Conservation (phyloP, 2,113 vertebrate genomes). For the Hemichromis elongatus region DNA sequence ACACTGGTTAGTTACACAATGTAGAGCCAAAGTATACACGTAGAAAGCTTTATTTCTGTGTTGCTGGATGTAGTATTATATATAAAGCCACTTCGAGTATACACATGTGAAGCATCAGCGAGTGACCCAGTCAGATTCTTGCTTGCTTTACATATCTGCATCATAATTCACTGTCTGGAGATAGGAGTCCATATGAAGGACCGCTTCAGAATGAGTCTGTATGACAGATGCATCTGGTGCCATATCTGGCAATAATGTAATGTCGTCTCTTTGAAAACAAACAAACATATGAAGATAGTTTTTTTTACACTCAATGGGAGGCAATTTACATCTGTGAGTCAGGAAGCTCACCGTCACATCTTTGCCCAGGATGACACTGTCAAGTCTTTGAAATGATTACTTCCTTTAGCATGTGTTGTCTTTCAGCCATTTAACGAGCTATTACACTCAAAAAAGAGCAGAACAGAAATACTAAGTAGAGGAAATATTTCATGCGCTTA, state of each 20-base stretch:
- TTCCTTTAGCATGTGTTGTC: neutral
- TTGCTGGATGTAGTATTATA: neutral
- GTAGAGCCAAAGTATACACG: neutral
- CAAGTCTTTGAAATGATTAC: neutral
- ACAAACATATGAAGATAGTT: neutral
- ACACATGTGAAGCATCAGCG: slow-evolving; percentile 2
- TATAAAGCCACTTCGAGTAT: slow-evolving; percentile 38
- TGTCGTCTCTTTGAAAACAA: neutral
- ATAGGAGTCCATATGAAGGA: neutral
- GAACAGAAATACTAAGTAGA: neutral
- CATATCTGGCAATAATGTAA: neutral
- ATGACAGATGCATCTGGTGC: neutral
- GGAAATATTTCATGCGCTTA: neutral
- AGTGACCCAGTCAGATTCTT: neutral
- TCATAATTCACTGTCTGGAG: slow-evolving; percentile 6
- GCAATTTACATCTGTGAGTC: neutral
- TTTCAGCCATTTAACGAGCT: neutral
- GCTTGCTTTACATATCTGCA: neutral
- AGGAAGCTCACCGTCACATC: neutral
- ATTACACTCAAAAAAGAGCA: neutral
- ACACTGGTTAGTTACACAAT: neutral
- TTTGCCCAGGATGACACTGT: neutral
- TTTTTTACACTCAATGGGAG: neutral
- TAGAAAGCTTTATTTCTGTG: neutral
- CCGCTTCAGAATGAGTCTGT: neutral